These are phyloP conservation scores for Maccullochella peelii DNA, from an alignment of 2,113 vertebrate species.

Conservation along the genomic window DNA sequence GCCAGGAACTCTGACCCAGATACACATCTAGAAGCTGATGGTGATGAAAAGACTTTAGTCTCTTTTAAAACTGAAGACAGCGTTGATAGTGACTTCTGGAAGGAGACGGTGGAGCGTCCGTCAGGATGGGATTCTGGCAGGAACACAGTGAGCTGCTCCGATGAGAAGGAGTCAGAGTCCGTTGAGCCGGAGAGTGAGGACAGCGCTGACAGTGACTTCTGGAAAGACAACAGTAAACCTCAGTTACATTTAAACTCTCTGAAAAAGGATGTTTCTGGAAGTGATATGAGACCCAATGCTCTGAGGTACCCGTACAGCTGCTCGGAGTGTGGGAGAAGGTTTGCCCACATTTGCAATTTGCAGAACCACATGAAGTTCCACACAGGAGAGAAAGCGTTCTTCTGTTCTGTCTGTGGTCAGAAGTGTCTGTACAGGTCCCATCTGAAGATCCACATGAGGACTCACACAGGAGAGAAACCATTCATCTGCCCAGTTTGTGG, in stretches of 20 bases:
- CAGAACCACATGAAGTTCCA: slow-evolving; percentile 9
- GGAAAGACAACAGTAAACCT: slow-evolving; percentile 11
- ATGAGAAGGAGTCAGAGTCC: not conserved
- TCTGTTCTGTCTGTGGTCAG: not conserved
- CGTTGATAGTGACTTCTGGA: slow-evolving; percentile 3
- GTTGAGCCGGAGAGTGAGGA: not conserved
- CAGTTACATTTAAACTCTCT: not conserved
- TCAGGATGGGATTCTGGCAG: too few species aligned
- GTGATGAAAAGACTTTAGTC: not conserved
- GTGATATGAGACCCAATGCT: too few species aligned
- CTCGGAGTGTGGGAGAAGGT: not conserved
- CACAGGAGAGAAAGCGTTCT: not conserved
- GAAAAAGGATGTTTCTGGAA: not conserved
- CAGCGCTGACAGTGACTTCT: slow-evolving; percentile 17
- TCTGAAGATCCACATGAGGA: slow-evolving; percentile 22
- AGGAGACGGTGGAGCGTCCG: not conserved
- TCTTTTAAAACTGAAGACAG: not conserved
- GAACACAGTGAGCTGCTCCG: too few species aligned
- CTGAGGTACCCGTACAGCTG: slow-evolving; percentile 1
- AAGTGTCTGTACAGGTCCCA: slow-evolving; percentile 7
- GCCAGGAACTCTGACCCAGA: not conserved
- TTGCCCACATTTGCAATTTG: not conserved
- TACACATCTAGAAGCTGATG: not conserved
- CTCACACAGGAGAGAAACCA: slow-evolving; percentile 22
- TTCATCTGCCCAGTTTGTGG: not conserved